Percentiles rank a stretch among this genome's conserved stretches.
phyloP scores from a whole-genome alignment of 2,113 vertebrate genomes.

The Thermophis baileyi region DNA sequence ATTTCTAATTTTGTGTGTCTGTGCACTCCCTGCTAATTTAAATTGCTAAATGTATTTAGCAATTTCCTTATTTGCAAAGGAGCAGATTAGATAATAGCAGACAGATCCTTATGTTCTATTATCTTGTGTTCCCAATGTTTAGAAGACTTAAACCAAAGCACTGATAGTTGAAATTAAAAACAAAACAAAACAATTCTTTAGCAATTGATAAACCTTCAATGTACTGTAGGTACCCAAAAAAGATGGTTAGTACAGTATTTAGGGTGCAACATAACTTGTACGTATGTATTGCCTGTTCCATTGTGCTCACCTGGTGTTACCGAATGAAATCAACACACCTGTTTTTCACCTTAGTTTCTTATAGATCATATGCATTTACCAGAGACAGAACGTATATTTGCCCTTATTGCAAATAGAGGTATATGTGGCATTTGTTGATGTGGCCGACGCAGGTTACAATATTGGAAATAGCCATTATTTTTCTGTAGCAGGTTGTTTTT shows the following conservation, averaged over 20 bases:
- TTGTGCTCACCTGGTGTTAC: neutral
- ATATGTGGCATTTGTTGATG: neutral
- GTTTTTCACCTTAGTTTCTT: neutral
- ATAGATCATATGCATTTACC: neutral
- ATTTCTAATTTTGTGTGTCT: neutral
- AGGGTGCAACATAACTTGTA: neutral
- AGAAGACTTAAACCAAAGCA: neutral
- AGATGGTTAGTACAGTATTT: neutral
- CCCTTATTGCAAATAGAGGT: neutral
- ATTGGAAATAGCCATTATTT: neutral
- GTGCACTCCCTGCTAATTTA: neutral
- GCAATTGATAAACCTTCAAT: neutral
- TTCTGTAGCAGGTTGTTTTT: neutral
- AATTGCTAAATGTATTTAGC: neutral
- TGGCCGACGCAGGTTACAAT: neutral
- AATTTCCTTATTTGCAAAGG: neutral
- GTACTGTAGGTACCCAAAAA: neutral
- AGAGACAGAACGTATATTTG: neutral
- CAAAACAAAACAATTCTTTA: neutral
- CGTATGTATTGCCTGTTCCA: neutral
- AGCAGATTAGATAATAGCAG: neutral
- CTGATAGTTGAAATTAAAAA: neutral
- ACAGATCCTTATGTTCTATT: neutral
- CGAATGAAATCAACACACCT: neutral
- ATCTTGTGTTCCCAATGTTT: neutral